Evolutionary conservation across 2,888 invertebrate species (phyloP), one percentile per base, ranked within the genome.

Genomic region (Hyalella azteca): DNA sequence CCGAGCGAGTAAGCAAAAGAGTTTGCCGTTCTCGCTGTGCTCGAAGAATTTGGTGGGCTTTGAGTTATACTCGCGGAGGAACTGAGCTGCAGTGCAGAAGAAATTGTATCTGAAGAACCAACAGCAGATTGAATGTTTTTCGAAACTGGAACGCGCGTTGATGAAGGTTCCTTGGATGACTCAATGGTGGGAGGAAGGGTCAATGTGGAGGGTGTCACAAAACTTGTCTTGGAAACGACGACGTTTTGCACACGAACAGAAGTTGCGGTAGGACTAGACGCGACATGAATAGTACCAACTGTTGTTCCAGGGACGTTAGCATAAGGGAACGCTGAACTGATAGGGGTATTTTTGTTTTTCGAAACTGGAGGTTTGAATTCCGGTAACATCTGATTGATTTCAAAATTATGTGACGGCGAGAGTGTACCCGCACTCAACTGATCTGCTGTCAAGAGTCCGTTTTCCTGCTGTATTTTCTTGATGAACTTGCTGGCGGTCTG

Each of bases 281-380:
- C n/a, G n/a, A n/a, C n/a, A n/a, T n/a, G n/a, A n/a, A n/a, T n/a
- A n/a, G n/a, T n/a, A n/a, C n/a, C n/a, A n/a, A n/a, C n/a, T n/a
- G n/a, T n/a, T n/a, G n/a, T n/a, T n/a, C n/a, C n/a, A n/a, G n/a
- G n/a, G n/a, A n/a, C n/a, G n/a, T n/a, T n/a, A n/a, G n/a, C n/a
- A n/a, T n/a, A n/a, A n/a, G n/a, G n/a, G n/a, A n/a, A n/a, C n/a
- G n/a, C n/a, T n/a, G n/a, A n/a, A n/a, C n/a, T 15, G 15, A 15
- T 45, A 15, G 45, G 9, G 45, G 11, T 45, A 15, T 66, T 66
- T 36, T 66, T 66, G 66, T 15, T 36, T 3, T 66, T 66, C 19
- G 83, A 83, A 32, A 81, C 54, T 26, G 83, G 83, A 11, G 80
- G 77, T 60, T 83, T 83, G 2, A 80, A 73, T 41, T 83, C 83